phyloP scores from a whole-genome alignment of 2,113 vertebrate genomes.

The Erinaceus europaeus region DNA sequence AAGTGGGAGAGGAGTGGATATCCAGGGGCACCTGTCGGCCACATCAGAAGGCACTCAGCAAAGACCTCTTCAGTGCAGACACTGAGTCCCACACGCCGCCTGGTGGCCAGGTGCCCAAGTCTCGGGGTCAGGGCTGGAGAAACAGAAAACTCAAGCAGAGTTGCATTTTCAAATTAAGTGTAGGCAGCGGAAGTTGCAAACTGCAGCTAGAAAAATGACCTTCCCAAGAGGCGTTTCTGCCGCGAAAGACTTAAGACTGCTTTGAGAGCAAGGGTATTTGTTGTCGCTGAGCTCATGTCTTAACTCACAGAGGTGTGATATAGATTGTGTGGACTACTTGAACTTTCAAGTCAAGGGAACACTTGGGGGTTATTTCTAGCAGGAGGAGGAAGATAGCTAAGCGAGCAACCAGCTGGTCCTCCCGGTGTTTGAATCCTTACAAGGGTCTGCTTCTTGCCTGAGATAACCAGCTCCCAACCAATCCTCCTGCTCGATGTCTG shows the following conservation, averaged over 20 bases:
- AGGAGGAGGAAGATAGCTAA: background rate
- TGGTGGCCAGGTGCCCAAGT: background rate
- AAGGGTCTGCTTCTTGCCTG: background rate
- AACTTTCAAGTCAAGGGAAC: no score
- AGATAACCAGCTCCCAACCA: background rate
- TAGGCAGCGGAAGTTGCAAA: background rate
- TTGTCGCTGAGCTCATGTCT: background rate
- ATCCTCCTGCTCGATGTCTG: background rate
- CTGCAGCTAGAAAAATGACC: background rate
- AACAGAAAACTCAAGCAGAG: background rate
- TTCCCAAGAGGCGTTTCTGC: background rate
- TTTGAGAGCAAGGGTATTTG: background rate
- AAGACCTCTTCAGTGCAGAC: background rate
- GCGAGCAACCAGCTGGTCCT: background rate
- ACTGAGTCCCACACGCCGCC: background rate
- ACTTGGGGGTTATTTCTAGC: background rate
- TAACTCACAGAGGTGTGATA: background rate
- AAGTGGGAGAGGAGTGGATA: background rate
- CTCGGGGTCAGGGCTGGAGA: background rate
- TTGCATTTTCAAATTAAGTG: background rate
- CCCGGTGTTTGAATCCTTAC: background rate
- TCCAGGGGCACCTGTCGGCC: background rate
- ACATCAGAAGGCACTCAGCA: background rate
- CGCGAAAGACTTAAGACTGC: background rate
- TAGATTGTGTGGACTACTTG: background rate